Percentiles rank a stretch among this genome's conserved stretches.
These are phyloP conservation scores for Numida meleagris DNA, from an alignment of 2,113 vertebrate genomes.

Conservation along the genomic window DNA sequence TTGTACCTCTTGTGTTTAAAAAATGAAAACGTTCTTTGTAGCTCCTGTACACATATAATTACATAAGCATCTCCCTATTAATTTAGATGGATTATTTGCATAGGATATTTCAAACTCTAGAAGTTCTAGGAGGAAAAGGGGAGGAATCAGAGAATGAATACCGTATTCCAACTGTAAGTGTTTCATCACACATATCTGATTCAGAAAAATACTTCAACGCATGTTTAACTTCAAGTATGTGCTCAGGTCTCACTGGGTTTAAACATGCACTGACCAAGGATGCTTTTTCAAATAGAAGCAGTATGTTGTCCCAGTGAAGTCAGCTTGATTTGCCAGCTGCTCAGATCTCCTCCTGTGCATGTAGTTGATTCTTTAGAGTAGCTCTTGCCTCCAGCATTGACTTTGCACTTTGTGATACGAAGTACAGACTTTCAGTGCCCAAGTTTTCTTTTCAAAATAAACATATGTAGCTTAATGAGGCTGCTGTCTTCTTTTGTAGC, in stretches of 20 bases:
- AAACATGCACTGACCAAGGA: not conserved
- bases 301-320: slow-evolving; percentile 38
- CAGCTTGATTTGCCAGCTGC: not conserved
- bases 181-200: slow-evolving; percentile 45
- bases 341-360: not conserved
- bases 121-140: not conserved
- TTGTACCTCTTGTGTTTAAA: not conserved
- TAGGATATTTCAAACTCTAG: not conserved
- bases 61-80: not conserved
- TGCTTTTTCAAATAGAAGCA: slow-evolving; percentile 56
- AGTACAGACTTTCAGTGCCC: not conserved
- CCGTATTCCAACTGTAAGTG: slow-evolving; percentile 9
- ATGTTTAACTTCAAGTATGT: slow-evolving; percentile 46
- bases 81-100: slow-evolving; percentile 14
- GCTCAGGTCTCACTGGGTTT: slow-evolving; percentile 52
- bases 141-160: slow-evolving; percentile 2
- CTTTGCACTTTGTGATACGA: not conserved
- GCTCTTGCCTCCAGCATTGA: not conserved
- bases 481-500: not conserved
- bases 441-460: slow-evolving; percentile 27
- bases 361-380: not conserved
- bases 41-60: not conserved
- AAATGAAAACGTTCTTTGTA: not conserved
- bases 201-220: slow-evolving; percentile 40
- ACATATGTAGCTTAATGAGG: not conserved